Evolutionary conservation across 2,113 vertebrate species (phyloP).

Genomic region (Aptenodytes forsteri): DNA sequence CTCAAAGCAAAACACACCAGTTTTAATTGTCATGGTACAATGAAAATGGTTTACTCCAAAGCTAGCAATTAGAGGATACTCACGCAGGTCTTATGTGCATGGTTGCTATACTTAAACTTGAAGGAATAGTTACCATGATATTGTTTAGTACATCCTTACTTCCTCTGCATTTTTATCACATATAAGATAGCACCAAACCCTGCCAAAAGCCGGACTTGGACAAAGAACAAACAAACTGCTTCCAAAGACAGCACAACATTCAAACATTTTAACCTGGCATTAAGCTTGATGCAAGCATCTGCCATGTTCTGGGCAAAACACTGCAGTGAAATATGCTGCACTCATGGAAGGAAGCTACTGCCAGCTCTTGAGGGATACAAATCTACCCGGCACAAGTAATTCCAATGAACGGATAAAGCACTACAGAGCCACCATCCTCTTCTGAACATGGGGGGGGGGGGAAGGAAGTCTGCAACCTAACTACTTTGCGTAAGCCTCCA

Average conservation of each 20-base stretch:
- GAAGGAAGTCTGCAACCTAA: background rate
- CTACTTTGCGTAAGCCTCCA: background rate
- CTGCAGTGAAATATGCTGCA: background rate
- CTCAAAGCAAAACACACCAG: background rate
- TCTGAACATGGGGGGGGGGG: accelerated
- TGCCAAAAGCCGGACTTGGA: background rate
- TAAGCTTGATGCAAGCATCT: background rate
- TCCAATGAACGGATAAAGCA: background rate
- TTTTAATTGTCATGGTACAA: background rate
- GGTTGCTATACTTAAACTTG: background rate
- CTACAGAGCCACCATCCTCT: background rate
- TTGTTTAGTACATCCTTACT: background rate
- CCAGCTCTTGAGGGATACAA: background rate
- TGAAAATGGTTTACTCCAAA: background rate
- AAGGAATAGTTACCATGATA: background rate
- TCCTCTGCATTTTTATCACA: background rate
- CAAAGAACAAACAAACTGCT: background rate
- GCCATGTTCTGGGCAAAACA: background rate
- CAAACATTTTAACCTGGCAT: slow-evolving; percentile 16
- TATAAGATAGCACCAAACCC: background rate
- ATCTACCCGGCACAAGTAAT: background rate
- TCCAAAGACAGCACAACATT: background rate
- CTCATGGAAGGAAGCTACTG: background rate
- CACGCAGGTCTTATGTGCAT: accelerated
- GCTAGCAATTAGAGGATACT: background rate